Conservation (phyloP, 2,113 vertebrate genomes). For the Crotalus viridis region DNA sequence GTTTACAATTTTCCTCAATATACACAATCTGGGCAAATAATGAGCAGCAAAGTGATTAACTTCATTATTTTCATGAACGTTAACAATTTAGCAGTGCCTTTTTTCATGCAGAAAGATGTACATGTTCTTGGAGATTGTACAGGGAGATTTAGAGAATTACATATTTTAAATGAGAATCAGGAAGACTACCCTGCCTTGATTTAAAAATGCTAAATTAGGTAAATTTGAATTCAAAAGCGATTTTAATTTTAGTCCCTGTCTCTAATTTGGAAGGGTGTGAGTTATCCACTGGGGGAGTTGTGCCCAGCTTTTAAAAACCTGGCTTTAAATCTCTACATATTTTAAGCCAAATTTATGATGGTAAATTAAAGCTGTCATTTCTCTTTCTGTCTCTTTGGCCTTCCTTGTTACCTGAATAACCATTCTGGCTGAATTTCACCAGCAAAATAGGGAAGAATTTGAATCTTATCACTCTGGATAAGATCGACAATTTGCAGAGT, state of each 20-base stretch:
- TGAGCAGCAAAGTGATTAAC: background rate
- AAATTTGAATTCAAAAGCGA: background rate
- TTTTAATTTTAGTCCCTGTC: background rate
- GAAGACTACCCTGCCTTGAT: background rate
- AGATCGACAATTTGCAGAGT: background rate
- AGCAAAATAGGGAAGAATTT: background rate
- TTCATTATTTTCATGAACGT: background rate
- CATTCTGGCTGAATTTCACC: background rate
- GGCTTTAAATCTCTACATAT: background rate
- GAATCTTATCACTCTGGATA: background rate
- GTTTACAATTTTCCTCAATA: background rate
- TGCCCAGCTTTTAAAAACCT: background rate
- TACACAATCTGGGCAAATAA: background rate
- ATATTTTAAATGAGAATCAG: background rate
- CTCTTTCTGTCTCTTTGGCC: background rate
- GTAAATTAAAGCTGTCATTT: background rate
- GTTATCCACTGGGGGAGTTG: background rate
- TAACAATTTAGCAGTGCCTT: background rate
- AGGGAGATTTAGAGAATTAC: background rate
- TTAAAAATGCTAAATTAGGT: background rate
- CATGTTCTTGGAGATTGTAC: background rate
- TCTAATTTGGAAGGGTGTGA: background rate
- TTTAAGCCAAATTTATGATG: background rate
- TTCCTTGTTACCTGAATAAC: background rate
- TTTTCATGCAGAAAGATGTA: background rate